A percentile compares a stretch with the other conserved stretches of the same genome.
Conservation (phyloP, 2,113 vertebrate species). For the Vombatus ursinus region DNA sequence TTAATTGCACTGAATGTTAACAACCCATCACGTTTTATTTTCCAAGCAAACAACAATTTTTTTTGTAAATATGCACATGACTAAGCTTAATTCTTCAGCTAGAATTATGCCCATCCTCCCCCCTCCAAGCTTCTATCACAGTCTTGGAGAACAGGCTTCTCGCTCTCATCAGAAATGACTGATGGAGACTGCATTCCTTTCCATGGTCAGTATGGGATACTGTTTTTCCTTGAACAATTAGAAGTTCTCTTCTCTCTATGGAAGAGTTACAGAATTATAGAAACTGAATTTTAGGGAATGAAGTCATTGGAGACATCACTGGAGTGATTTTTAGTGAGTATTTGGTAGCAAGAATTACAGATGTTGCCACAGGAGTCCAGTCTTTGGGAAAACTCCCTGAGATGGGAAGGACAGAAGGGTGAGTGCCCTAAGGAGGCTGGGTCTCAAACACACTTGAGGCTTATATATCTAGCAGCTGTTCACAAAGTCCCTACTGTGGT, state of each 20-base stretch:
- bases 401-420: not conserved
- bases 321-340: not conserved
- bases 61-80: not conserved
- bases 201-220: not conserved
- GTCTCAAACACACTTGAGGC: not conserved
- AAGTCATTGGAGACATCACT: not conserved
- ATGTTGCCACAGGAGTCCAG: not conserved
- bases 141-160: not conserved
- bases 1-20: not conserved
- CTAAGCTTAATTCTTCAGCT: not conserved
- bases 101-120: not conserved
- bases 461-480: not conserved
- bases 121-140: not conserved
- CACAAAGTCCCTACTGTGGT: not conserved
- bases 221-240: not conserved
- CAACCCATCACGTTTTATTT: not conserved
- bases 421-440: not conserved
- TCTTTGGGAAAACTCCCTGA: not conserved
- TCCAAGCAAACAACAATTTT: not conserved
- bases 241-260: not conserved
- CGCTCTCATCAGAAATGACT: not conserved
- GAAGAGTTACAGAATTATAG: not conserved
- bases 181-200: not conserved
- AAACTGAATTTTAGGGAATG: not conserved
- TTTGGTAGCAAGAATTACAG: not conserved